phyloP scores from a whole-genome alignment of 2,888 invertebrate genomes.

The Agrilus mali region DNA sequence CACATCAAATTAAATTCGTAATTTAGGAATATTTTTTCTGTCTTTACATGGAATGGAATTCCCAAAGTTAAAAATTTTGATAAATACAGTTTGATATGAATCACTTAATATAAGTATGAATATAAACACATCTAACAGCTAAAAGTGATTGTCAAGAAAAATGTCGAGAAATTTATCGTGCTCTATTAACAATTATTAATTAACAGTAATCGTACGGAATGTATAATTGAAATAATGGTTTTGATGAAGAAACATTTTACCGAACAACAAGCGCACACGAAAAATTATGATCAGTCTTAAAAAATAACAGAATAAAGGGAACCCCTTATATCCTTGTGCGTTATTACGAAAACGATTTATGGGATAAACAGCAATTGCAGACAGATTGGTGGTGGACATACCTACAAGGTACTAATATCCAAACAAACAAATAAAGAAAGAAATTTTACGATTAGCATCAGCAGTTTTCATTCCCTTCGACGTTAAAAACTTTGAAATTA shows the following conservation, averaged over 20 bases:
- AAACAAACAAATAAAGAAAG: constrained; percentile 10
- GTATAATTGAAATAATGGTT: not conserved
- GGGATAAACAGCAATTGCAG: not conserved
- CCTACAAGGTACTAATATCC: constrained; percentile 7
- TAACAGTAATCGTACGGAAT: not conserved
- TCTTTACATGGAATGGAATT: no score
- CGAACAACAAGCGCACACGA: no score
- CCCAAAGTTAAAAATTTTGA: no score
- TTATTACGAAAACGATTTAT: not conserved
- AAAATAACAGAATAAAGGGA: no score
- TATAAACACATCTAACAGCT: not conserved
- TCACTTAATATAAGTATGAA: no score
- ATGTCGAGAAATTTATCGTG: no score
- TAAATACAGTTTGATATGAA: no score
- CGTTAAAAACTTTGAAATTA: constrained; percentile 45
- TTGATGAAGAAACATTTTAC: not conserved
- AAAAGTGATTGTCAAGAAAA: not conserved
- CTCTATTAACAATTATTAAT: not conserved
- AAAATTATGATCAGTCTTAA: no score
- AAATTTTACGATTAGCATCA: constrained; percentile 20
- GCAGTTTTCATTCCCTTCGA: constrained; percentile 34
- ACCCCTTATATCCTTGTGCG: no score
- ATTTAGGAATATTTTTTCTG: no score
- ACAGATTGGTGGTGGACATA: constrained; percentile 1
- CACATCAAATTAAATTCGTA: no score